Evolutionary conservation across 35 echinoderm and acorn worm species (phyloP).

Genomic region (Eucidaris tribuloides): DNA sequence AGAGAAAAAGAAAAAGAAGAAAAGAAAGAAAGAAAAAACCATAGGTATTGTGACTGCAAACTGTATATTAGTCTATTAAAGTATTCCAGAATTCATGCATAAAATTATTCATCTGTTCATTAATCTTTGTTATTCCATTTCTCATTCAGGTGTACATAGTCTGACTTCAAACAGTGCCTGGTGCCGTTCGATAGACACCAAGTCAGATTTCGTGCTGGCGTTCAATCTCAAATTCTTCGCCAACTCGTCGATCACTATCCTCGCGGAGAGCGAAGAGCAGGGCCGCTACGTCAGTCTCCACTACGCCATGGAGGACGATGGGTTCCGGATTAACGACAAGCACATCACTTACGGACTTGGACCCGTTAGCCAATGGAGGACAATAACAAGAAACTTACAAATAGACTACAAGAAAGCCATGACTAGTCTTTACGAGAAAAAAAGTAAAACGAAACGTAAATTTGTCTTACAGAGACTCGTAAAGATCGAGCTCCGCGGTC

Average conservation of each 20-base stretch:
- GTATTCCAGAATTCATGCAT: too few species aligned
- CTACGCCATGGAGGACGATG: constrained; percentile 44
- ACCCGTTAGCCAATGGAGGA: constrained; percentile 51
- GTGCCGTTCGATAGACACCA: neutral
- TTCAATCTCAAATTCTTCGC: constrained; percentile 65
- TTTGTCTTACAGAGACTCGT: constrained; percentile 36
- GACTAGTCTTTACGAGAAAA: constrained; percentile 24
- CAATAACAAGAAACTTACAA: constrained; percentile 65
- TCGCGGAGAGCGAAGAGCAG: constrained; percentile 53
- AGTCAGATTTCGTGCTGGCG: constrained; percentile 39
- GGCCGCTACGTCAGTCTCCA: constrained; percentile 41
- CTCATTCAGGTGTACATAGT: neutral
- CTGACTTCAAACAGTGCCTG: constrained; percentile 5
- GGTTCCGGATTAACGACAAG: constrained; percentile 26
- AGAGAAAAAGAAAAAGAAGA: too few species aligned
- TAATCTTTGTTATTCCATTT: neutral
- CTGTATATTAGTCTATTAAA: too few species aligned
- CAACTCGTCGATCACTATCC: constrained; percentile 60
- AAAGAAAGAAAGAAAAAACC: too few species aligned
- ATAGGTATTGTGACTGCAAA: too few species aligned
- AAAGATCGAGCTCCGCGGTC: constrained; percentile 61
- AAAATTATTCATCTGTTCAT: too few species aligned
- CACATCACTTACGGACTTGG: constrained; percentile 67
- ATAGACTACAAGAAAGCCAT: constrained; percentile 76
- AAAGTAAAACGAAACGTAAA: constrained; percentile 21